Evolutionary conservation across 1,140 invertebrate species (phyloP).

Genomic region (Andrena cerasifolii): DNA sequence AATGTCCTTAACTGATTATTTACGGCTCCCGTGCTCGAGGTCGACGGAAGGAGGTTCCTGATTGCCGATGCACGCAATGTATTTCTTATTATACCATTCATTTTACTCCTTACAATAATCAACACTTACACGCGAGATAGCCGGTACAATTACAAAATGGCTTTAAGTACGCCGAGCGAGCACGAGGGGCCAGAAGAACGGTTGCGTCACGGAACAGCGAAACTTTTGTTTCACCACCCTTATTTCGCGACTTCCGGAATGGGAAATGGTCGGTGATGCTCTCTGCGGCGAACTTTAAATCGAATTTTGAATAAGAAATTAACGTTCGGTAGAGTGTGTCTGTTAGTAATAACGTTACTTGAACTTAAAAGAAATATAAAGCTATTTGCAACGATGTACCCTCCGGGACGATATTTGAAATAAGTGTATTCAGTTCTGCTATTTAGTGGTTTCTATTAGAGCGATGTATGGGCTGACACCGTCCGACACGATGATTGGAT

Average conservation of each 20-base stretch:
- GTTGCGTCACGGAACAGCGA: background rate
- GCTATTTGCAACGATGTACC: too few species aligned
- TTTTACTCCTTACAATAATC: constrained; percentile 76
- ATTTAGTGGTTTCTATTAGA: too few species aligned
- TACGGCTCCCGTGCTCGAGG: constrained; percentile 78
- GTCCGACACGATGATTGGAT: too few species aligned
- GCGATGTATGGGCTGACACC: too few species aligned
- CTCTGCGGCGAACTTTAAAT: too few species aligned
- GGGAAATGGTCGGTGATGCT: too few species aligned
- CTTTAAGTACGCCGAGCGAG: background rate
- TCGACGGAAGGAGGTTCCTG: constrained; percentile 80
- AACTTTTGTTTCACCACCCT: background rate
- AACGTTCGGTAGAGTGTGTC: too few species aligned
- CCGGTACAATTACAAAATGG: constrained; percentile 4
- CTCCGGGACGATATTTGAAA: too few species aligned
- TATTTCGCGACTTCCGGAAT: background rate
- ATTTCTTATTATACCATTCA: constrained; percentile 87
- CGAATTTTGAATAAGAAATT: too few species aligned
- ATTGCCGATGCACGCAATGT: constrained; percentile 82
- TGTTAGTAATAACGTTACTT: too few species aligned
- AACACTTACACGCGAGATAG: background rate
- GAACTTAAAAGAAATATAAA: too few species aligned
- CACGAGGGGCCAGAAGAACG: constrained; percentile 19
- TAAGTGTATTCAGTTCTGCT: too few species aligned
- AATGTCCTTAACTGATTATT: constrained; percentile 86